phyloP scores from a whole-genome alignment of 2,888 invertebrate species.

The Actias luna region DNA sequence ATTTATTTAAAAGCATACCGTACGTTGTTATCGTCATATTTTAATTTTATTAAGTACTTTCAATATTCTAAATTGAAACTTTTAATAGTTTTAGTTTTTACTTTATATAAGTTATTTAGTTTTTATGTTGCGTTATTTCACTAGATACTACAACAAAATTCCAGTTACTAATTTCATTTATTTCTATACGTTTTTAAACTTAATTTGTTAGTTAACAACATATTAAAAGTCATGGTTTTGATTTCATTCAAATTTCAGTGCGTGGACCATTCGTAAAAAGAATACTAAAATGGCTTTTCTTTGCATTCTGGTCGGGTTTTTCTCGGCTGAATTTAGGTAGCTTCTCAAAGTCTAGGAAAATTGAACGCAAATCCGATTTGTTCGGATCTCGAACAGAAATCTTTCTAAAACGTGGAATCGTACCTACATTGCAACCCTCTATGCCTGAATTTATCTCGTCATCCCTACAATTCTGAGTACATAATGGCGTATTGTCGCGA shows the following conservation, averaged over 20 bases:
- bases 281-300: constrained; percentile 8
- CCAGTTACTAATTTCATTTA: not conserved
- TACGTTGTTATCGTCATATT: no score
- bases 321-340: constrained; percentile 52
- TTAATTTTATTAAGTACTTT: no score
- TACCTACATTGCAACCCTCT: constrained; percentile 39
- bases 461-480: constrained; percentile 18
- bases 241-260: not conserved
- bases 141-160: not conserved
- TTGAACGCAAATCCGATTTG: constrained; percentile 79
- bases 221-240: constrained; percentile 9
- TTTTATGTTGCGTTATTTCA: no score
- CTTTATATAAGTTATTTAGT: no score
- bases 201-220: constrained; percentile 10
- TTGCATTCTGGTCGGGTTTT: constrained; percentile 60
- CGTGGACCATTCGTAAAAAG: constrained; percentile 9
- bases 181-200: not conserved
- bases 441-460: constrained; percentile 24
- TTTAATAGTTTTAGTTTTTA: no score
- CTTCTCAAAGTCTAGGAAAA: constrained; percentile 72
- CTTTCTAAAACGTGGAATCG: constrained; percentile 50
- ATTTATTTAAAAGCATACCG: no score
- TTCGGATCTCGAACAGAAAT: constrained; percentile 55
- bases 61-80: no score
- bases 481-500: not conserved